Evolutionary conservation across 2,888 invertebrate genomes (phyloP).

Genomic region (Drosophila nigricruria): DNA sequence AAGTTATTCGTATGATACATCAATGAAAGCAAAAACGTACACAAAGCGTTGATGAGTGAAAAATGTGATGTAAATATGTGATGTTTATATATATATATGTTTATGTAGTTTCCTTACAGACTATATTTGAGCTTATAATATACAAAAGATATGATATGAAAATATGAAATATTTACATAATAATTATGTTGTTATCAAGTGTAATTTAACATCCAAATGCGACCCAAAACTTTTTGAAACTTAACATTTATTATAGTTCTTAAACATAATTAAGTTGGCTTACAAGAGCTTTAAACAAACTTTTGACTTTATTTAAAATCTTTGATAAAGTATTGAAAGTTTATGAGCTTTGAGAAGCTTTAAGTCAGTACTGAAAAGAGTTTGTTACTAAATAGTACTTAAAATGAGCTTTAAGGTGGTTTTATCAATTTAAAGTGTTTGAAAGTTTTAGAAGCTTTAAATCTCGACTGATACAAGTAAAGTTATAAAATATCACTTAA

Average conservation of each 20-base stretch:
- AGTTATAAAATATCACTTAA: too few species aligned
- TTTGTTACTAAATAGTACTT: too few species aligned
- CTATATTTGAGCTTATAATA: constrained; percentile 50
- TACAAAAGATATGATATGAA: constrained; percentile 41
- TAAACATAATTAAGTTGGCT: background rate
- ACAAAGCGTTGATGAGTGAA: constrained; percentile 78
- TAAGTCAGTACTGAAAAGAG: background rate
- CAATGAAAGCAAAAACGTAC: constrained; percentile 77
- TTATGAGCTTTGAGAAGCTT: background rate
- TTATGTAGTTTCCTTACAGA: constrained; percentile 43
- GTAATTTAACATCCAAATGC: constrained; percentile 35
- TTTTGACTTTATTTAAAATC: too few species aligned
- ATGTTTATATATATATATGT: constrained; percentile 8
- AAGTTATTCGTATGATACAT: constrained; percentile 69
- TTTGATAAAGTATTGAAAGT: background rate
- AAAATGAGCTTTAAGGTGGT: constrained; percentile 1
- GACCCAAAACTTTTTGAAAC: constrained; percentile 24
- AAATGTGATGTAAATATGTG: constrained; percentile 27
- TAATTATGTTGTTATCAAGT: constrained; percentile 45
- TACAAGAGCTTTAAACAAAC: background rate
- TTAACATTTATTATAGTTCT: constrained; percentile 36
- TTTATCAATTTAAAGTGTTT: too few species aligned
- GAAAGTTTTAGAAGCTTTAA: too few species aligned
- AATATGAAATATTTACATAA: constrained; percentile 59
- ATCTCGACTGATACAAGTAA: too few species aligned